Evolutionary conservation across 1,140 invertebrate species (phyloP).

Genomic region (Trachelipus rathkii): DNA sequence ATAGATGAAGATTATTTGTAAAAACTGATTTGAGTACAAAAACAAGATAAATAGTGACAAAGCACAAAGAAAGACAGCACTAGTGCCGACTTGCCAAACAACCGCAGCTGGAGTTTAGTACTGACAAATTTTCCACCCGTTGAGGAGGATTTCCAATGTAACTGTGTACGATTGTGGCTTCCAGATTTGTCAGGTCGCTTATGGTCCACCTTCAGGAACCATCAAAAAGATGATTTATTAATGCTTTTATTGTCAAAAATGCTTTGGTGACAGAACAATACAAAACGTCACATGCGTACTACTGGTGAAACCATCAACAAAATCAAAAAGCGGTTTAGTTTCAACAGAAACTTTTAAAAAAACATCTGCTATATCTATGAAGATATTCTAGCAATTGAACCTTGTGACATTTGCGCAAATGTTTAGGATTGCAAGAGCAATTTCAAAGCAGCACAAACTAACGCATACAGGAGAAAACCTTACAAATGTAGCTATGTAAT

Average conservation of each 20-base stretch:
- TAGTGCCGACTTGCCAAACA: too few species aligned
- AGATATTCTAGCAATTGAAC: slow-evolving; percentile 52
- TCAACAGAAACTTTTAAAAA: slow-evolving; percentile 49
- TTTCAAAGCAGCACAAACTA: slow-evolving; percentile 63
- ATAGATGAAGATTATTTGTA: too few species aligned
- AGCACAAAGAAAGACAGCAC: too few species aligned
- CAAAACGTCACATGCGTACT: slow-evolving; percentile 62
- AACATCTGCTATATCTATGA: slow-evolving; percentile 52
- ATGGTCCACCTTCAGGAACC: slow-evolving; percentile 33
- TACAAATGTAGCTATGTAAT: slow-evolving; percentile 78
- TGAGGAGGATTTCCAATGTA: slow-evolving; percentile 14
- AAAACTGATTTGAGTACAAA: too few species aligned
- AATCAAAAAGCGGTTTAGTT: slow-evolving; percentile 49
- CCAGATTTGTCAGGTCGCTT: slow-evolving; percentile 23
- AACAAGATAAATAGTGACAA: too few species aligned
- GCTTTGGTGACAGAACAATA: slow-evolving; percentile 60
- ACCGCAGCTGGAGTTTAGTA: too few species aligned
- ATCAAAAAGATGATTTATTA: slow-evolving; percentile 36
- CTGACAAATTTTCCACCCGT: too few species aligned
- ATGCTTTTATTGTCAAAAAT: slow-evolving; percentile 38
- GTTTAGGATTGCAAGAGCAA: slow-evolving; percentile 57
- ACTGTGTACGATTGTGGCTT: slow-evolving; percentile 23
- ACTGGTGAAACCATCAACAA: slow-evolving; percentile 48
- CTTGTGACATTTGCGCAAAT: slow-evolving; percentile 60
- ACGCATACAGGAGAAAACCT: slow-evolving; percentile 71